Conservation (phyloP, 2,888 invertebrate genomes). For the Scelioninae gen. 2 region DNA sequence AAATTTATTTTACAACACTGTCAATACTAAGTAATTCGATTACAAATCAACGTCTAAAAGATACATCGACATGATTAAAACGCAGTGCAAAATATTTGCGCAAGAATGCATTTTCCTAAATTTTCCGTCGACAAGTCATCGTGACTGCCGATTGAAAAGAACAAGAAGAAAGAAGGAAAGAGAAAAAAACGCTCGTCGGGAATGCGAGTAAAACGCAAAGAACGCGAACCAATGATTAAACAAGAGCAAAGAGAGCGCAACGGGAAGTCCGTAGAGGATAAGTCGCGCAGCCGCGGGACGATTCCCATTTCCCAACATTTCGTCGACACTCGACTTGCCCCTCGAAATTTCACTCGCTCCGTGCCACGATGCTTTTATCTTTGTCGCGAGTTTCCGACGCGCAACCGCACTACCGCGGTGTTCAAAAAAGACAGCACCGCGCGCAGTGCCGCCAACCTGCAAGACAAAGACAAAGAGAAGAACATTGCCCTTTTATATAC, state of each 20-base stretch:
- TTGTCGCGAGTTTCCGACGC: conserved; percentile 62
- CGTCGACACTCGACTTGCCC: too few relatives aligned
- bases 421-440: conserved; percentile 49
- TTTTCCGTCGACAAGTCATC: neutral
- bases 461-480: too few relatives aligned
- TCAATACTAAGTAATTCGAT: too few relatives aligned
- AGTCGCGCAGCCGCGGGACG: too few relatives aligned
- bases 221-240: conserved; percentile 7
- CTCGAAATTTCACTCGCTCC: conserved; percentile 19
- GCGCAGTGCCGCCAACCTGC: conserved; percentile 27
- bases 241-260: conserved; percentile 18
- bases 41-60: too few relatives aligned
- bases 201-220: conserved; percentile 26
- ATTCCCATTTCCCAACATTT: too few relatives aligned
- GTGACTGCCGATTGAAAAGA: neutral
- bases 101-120: neutral
- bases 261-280: too few relatives aligned
- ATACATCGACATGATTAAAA: too few relatives aligned
- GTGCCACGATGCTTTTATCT: conserved; percentile 30
- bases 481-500: neutral
- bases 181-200: conserved; percentile 8
- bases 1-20: too few relatives aligned
- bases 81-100: too few relatives aligned
- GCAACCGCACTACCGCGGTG: conserved; percentile 59
- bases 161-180: too few relatives aligned